phyloP scores from a whole-genome alignment of 23 tunicate genomes.

The Styela clava region DNA sequence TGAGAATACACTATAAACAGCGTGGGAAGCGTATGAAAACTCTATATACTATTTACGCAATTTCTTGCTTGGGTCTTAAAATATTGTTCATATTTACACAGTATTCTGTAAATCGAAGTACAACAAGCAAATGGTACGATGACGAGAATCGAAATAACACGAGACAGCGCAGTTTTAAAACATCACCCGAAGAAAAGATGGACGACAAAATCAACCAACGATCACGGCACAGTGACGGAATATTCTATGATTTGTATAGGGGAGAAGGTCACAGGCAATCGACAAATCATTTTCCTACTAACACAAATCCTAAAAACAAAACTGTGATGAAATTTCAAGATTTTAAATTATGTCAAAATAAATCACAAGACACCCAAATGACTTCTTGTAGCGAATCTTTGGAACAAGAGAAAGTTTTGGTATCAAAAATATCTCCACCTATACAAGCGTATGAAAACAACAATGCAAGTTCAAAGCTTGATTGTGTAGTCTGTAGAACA shows the following conservation, averaged over 20 bases:
- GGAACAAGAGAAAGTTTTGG: background rate
- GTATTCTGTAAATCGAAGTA: background rate
- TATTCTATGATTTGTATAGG: background rate
- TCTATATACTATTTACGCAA: too few relatives aligned
- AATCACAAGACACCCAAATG: background rate
- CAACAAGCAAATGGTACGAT: background rate
- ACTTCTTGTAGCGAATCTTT: background rate
- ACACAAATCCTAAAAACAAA: background rate
- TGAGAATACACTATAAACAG: too few relatives aligned
- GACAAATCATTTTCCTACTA: background rate
- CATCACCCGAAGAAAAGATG: background rate
- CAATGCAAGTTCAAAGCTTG: background rate
- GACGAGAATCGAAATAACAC: background rate
- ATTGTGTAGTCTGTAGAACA: conserved; percentile 6
- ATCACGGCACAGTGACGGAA: background rate
- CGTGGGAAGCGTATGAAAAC: too few relatives aligned
- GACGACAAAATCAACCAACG: background rate
- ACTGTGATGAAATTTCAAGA: background rate
- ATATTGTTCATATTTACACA: too few relatives aligned
- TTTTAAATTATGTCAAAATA: background rate
- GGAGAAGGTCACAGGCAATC: too few relatives aligned
- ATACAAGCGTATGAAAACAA: background rate
- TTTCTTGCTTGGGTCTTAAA: too few relatives aligned
- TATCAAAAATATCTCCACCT: background rate
- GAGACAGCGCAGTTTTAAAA: background rate